Conservation (phyloP, 2,888 invertebrate genomes). For the Polylopha cassiicola region DNA sequence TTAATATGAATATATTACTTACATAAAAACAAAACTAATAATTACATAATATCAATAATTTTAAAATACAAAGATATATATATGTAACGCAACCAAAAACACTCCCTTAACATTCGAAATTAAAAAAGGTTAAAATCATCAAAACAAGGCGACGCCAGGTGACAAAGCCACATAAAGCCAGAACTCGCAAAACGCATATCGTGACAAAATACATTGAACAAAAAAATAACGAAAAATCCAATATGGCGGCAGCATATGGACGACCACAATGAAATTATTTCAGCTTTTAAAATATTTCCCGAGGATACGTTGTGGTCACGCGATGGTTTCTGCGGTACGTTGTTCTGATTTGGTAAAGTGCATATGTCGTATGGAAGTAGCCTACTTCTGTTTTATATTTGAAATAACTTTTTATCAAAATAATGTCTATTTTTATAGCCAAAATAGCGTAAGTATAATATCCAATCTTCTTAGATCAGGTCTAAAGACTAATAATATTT, state of each 20-base stretch:
- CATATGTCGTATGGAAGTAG: not conserved
- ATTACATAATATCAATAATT: not conserved
- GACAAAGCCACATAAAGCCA: conserved; percentile 10
- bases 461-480: too few relatives aligned
- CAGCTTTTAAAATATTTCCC: conserved; percentile 20
- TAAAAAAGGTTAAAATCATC: too few relatives aligned
- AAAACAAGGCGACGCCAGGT: not conserved
- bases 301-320: conserved; percentile 13
- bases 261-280: conserved; percentile 35
- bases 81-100: not conserved
- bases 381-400: not conserved
- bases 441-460: too few relatives aligned
- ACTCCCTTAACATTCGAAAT: too few relatives aligned
- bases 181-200: conserved; percentile 9
- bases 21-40: too few relatives aligned
- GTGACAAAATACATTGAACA: too few relatives aligned
- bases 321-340: conserved; percentile 4
- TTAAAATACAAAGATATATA: not conserved
- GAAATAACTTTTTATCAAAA: not conserved
- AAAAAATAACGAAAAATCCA: conserved; percentile 28
- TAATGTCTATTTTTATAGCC: too few relatives aligned
- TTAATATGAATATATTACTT: too few relatives aligned
- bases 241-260: conserved; percentile 38
- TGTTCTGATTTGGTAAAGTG: conserved; percentile 8
- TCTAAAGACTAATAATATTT: too few relatives aligned